Evolutionary conservation across 2,797 vertebrate species (phyloP).

Genomic region (Danio aesculapii): DNA sequence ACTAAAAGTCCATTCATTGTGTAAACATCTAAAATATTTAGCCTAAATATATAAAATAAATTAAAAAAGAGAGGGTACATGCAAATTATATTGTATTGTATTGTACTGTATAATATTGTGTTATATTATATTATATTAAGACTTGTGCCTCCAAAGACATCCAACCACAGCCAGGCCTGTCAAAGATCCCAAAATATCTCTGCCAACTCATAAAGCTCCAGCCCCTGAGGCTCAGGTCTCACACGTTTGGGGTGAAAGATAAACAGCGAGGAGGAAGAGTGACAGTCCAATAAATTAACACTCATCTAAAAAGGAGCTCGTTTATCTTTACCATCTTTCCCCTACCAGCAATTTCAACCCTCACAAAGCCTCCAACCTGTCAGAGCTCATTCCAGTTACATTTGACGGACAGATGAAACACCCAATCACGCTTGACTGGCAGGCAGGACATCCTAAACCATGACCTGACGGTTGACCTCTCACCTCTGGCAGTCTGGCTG

Average conservation of each 20-base stretch:
- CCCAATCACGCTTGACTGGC: slow-evolving; percentile 76
- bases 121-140: not conserved
- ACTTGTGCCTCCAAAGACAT: not conserved
- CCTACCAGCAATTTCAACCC: slow-evolving; percentile 67
- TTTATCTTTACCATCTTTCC: slow-evolving; percentile 71
- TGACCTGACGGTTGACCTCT: slow-evolving; percentile 70
- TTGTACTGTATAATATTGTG: too few relatives aligned
- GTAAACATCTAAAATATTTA: too few relatives aligned
- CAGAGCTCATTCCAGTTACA: slow-evolving; percentile 68
- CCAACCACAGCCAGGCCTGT: not conserved
- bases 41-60: too few relatives aligned
- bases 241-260: slow-evolving; percentile 56
- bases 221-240: slow-evolving; percentile 69
- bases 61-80: too few relatives aligned
- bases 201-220: slow-evolving; percentile 38
- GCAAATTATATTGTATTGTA: too few relatives aligned
- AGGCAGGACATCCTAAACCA: slow-evolving; percentile 75
- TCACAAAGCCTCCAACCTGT: slow-evolving; percentile 62
- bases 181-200: slow-evolving; percentile 18
- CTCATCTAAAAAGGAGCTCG: slow-evolving; percentile 63
- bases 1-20: too few relatives aligned
- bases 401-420: slow-evolving; percentile 77
- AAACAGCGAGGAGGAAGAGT: slow-evolving; percentile 59
- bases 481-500: slow-evolving; percentile 63
- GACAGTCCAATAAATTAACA: slow-evolving; percentile 71